Evolutionary conservation across 1,140 invertebrate genomes (phyloP).

Genomic region (Drosophila saltans): DNA sequence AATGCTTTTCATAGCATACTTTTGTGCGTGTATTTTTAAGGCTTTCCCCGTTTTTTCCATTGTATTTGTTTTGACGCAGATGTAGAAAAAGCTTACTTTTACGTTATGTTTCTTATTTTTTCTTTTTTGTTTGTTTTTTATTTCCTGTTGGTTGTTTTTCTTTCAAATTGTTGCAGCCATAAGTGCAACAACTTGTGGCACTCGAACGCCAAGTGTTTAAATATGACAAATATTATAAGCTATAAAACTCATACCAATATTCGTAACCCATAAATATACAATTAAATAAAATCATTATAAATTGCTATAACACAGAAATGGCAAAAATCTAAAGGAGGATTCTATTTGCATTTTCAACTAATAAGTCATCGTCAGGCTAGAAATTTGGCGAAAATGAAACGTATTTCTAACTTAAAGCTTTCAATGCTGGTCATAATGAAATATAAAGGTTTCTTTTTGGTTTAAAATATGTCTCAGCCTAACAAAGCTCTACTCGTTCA

Average conservation of each 20-base stretch:
- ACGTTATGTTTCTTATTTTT: neutral
- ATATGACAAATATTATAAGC: neutral
- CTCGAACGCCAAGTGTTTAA: neutral
- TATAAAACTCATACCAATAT: neutral
- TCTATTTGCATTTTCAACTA: neutral
- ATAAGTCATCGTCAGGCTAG: neutral
- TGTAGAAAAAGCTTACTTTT: neutral
- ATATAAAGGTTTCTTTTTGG: neutral
- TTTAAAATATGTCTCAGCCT: neutral
- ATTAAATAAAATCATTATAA: neutral
- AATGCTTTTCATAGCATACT: conserved; percentile 62
- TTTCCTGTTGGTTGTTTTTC: neutral
- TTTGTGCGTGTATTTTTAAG: conserved; percentile 45
- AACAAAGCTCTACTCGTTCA: neutral
- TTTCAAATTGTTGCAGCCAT: neutral
- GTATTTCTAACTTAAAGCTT: neutral
- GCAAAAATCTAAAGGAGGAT: no score
- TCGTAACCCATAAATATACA: neutral
- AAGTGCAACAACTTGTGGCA: conserved; percentile 16
- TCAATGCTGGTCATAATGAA: neutral
- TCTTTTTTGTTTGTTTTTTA: no score
- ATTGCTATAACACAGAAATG: no score
- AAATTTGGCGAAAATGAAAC: neutral
- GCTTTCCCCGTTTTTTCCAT: neutral
- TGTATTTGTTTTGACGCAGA: neutral